phyloP scores from a whole-genome alignment of 2,888 invertebrate genomes.

The Pyrocoelia pectoralis region DNA sequence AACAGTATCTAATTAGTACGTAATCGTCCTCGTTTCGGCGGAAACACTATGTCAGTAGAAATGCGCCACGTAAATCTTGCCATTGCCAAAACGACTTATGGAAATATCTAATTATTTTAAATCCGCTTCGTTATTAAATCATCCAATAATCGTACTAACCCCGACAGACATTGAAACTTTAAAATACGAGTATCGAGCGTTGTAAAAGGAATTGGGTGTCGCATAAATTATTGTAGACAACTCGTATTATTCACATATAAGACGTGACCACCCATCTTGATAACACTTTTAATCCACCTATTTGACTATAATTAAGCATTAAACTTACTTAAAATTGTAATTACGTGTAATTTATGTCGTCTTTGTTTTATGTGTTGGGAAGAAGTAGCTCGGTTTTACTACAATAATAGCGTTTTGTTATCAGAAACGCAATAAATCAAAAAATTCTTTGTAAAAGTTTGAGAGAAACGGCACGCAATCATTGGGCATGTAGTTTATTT shows the following conservation, averaged over 20 bases:
- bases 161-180: constrained; percentile 4
- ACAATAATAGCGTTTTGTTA: constrained; percentile 11
- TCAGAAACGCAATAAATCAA: constrained; percentile 20
- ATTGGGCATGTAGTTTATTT: constrained; percentile 31
- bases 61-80: too few species aligned
- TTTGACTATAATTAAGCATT: constrained; percentile 2
- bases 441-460: constrained; percentile 19
- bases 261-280: constrained; percentile 23
- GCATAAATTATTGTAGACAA: constrained; percentile 21
- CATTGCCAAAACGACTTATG: too few species aligned
- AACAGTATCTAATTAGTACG: too few species aligned
- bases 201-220: constrained; percentile 16
- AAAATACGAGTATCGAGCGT: constrained; percentile 6
- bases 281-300: not conserved
- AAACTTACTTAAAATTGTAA: not conserved
- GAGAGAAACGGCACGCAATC: constrained; percentile 30
- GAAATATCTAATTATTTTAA: too few species aligned
- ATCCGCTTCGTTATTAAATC: too few species aligned
- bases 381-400: not conserved
- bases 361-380: constrained; percentile 1
- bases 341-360: constrained; percentile 1
- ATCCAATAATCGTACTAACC: too few species aligned
- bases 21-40: too few species aligned
- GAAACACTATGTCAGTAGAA: too few species aligned
- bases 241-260: constrained; percentile 21